phyloP scores from a whole-genome alignment of 2,797 vertebrate genomes.

The Sebastes iracundus region DNA sequence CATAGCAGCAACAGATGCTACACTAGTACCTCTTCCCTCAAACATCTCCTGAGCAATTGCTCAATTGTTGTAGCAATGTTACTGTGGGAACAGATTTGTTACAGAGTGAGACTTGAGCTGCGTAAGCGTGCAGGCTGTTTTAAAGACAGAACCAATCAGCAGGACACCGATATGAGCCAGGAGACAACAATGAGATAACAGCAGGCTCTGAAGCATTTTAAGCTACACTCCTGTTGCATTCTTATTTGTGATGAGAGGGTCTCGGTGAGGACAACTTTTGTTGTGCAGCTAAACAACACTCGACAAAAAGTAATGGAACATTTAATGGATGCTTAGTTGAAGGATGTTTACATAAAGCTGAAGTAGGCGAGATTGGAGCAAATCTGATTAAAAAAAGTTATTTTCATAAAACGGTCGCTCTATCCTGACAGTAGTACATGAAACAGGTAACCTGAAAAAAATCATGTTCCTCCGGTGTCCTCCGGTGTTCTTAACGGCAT shows the following conservation, averaged over 20 bases:
- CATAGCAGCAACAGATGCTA: slow-evolving; percentile 7
- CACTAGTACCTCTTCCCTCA: neutral
- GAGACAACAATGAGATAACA: slow-evolving; percentile 6
- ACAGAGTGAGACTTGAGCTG: neutral
- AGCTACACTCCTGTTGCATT: neutral
- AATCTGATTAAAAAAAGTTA: too few species aligned
- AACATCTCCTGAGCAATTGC: slow-evolving; percentile 13
- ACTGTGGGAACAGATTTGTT: neutral
- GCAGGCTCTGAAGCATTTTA: neutral
- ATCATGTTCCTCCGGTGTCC: too few species aligned
- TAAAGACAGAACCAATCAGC: slow-evolving; percentile 13
- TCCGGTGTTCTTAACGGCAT: too few species aligned
- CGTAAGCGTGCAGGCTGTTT: neutral
- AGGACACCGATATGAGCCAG: neutral
- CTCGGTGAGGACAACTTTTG: neutral
- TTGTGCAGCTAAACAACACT: neutral
- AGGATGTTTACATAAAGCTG: neutral
- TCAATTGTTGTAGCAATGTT: neutral
- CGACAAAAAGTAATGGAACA: neutral
- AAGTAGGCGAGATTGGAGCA: too few species aligned
- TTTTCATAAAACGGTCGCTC: too few species aligned
- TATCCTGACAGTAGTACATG: too few species aligned
- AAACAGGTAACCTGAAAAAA: too few species aligned
- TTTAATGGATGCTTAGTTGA: neutral
- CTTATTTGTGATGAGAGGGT: neutral